A percentile compares a stretch with the other conserved stretches of the same genome.
Evolutionary conservation across 2,888 invertebrate species (phyloP).

Genomic region (Neuroscelio doddi): DNA sequence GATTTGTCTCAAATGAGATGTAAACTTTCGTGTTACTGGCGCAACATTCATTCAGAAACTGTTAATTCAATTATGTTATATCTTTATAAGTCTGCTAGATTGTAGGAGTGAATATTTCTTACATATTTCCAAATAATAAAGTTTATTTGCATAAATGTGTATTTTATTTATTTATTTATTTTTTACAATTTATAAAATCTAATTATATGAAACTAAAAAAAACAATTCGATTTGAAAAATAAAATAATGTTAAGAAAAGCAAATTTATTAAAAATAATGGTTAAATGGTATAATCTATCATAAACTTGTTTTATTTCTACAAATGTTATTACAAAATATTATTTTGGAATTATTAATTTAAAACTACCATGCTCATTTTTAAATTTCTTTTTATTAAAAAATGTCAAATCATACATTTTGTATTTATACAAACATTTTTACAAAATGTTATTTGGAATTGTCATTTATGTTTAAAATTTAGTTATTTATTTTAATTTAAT

Average conservation of each 20-base stretch:
- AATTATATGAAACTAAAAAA: conserved; percentile 1
- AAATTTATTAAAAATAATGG: too few species aligned
- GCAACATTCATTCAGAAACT: conserved; percentile 11
- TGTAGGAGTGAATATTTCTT: conserved; percentile 58
- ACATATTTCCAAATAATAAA: conserved; percentile 59
- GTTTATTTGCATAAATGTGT: conserved; percentile 49
- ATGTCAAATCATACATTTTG: background rate
- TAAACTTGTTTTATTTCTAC: too few species aligned
- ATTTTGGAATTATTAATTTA: too few species aligned
- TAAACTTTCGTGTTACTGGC: too few species aligned
- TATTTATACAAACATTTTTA: conserved; percentile 4
- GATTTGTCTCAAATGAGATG: too few species aligned
- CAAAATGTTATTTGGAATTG: conserved; percentile 10
- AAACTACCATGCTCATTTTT: too few species aligned
- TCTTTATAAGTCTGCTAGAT: conserved; percentile 53
- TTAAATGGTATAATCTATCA: too few species aligned
- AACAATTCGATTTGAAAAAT: conserved; percentile 2
- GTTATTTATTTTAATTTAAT: conserved; percentile 83
- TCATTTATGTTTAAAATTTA: background rate
- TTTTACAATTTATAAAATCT: background rate
- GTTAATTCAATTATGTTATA: conserved; percentile 48
- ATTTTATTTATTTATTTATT: background rate
- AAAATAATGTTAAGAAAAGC: background rate
- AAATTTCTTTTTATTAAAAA: too few species aligned
- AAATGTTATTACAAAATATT: too few species aligned